Percentiles rank a stretch among this genome's conserved stretches.
Conservation (phyloP, 1,140 invertebrate genomes). For the Gerris buenoi region DNA sequence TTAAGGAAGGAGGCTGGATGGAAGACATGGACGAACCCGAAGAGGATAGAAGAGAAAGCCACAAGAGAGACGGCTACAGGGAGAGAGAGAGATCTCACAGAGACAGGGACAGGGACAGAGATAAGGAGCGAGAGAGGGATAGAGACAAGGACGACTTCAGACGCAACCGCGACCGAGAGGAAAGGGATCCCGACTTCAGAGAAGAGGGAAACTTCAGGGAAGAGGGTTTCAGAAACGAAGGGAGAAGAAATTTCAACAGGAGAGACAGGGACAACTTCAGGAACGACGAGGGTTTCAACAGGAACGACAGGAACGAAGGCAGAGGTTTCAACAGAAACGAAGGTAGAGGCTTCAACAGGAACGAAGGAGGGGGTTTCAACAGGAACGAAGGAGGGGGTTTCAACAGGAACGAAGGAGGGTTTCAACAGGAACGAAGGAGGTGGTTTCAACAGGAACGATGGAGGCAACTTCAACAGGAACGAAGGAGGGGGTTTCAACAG, state of each 20-base stretch:
- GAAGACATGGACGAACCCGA: constrained; percentile 2
- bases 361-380: not conserved
- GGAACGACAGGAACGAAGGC: not conserved
- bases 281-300: not conserved
- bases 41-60: constrained; percentile 4
- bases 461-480: too few species aligned
- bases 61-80: constrained; percentile 3
- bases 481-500: too few species aligned
- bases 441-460: not conserved
- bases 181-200: constrained; percentile 1
- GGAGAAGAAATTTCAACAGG: too few species aligned
- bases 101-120: not conserved
- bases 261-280: not conserved
- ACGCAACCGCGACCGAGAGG: not conserved
- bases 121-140: not conserved
- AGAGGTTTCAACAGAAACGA: not conserved
- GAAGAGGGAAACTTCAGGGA: constrained; percentile 5
- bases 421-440: not conserved
- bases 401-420: not conserved
- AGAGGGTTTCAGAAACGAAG: too few species aligned
- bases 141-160: not conserved
- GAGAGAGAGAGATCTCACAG: not conserved
- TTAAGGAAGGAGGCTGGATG: constrained; percentile 1
- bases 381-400: not conserved
- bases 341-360: not conserved